Base-by-base conservation (phyloP, 2,888 invertebrate species). In the Xanthorhoe spadicearia region DNA sequence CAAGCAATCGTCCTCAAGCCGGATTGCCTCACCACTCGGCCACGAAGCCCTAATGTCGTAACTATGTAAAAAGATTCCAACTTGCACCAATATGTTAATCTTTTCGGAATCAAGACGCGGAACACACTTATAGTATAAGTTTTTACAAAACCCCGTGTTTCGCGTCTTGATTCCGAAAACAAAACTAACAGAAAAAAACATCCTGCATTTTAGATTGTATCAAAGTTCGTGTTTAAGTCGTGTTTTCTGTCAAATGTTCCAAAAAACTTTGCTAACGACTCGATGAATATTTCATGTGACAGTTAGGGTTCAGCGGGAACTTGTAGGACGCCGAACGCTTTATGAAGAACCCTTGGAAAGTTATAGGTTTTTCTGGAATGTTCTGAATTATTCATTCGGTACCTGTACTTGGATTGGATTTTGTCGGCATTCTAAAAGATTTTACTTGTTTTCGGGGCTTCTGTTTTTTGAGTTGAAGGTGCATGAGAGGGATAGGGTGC, bases 301-400 rank as follows among this genome's bases (percentile, higher is more conserved):
- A 65, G 71, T 71, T 73, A 60, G 67, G 68, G 71, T 66, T 61
- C 66, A 52, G 56, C 51, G 35, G 43, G 49, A 53, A 60, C 50
- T 60, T 52, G 66, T 58, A 53, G 55, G 48, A 57, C 65, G 51
- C 50, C 56, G 68, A 68, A 68, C 77, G 70, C 73, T 70, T 70
- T 66, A 72, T 72, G 72, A 75, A 72, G 74, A 79, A 80, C 80
- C 78, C 77, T 82, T 77, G 64, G 65, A 74, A 74, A 79, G 74
- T 77, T 79, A 68, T 73, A 73, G 77, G 76, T 73, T 79, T 81
- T 78, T 77, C 74, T 66, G 72, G 70, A 77, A 78, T 76, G 74
- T 72, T 62, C 65, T 81, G 81, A 81, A 81, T 81, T 71, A 81
- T 81, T 82, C 79, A 81, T 81, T 60, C 28, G 10, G 51, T 13